Base-by-base conservation (phyloP, 2,113 vertebrate genomes). In the Epinephelus fuscoguttatus region DNA sequence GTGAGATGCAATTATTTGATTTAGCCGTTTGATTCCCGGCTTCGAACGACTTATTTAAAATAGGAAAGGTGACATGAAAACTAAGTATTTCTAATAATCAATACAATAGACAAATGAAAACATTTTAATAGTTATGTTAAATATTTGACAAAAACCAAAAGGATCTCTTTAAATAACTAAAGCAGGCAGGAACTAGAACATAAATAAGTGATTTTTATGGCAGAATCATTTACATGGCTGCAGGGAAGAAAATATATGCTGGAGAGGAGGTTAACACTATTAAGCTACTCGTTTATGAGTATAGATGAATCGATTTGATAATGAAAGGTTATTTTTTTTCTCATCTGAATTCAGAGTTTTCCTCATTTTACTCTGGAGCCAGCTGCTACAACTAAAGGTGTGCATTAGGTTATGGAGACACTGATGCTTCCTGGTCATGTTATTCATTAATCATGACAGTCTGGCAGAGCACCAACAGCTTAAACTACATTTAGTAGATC, bases 401-500 rank as follows among this genome's bases (percentile, higher is more conserved):
- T 13, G 7, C 17, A 4, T 60, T 4, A 40, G 40, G 18, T 57
- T 49, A 60, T 49, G 53, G 55, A 42, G 56, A 61, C 33, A 15
- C 27, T 78, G 12, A 45, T 1, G 1, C 9, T 42, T 60, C 62
- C 73, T 64, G 45, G 27, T 42, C 25, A 23, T 42, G 25, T 21
- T 17, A 40, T 40, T 27, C 37, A 68, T 75, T 55, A 62, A 56
- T 62, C 33, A 61, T 18, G 47, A 40, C 55, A 61, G n/a, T 45
- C 30, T 75, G 55, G 55, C 63, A 55, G 45, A 40, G 15, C 9
- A 10, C 45, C 74, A 71, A n/a, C 50, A 63, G 42, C 42, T 50
- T 18, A 50, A 17, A 52, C 19, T n/a, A 56, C 37, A 19, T 53
- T 59, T 8, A 25, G 27, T n/a, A 2, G 3, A 47, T 7, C 27